Base-by-base conservation (phyloP, 1,140 invertebrate species). In the Babylonia areolata region DNA sequence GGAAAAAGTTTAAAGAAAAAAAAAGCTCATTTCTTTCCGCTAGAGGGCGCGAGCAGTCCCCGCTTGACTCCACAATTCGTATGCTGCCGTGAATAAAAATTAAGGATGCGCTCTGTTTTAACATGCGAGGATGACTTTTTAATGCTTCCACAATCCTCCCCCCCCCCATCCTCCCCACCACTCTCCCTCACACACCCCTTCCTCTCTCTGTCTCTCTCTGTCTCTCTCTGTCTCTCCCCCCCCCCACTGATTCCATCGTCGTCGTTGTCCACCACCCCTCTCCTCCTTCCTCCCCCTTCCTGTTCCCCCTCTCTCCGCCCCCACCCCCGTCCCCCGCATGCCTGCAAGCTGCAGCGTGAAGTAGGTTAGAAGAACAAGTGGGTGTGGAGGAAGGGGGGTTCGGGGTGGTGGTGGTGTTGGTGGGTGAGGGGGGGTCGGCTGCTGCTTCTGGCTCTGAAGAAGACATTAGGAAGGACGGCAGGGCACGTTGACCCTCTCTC, bases 311-410 rank as follows among this genome's bases (percentile, higher is more conserved):
- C 31, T 6, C 71, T 31, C 71, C 71, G 28, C 6, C 71, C 71
- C 33, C 46, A 17, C 2, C 46, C 46, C 35, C 71, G 12, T 35
- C 71, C 12, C 31, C 9, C 33, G 31, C 35, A 20, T 73, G 71
- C 71, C 71, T 37, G 58, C 58, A 23, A 64, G 58, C 35, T 3
- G 5, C 35, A 6, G 75, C 35, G 35, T 77, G 75, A 77, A 77
- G 75, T 77, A 77, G 75, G 75, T 77, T 77, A 77, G 75, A 77
- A 77, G 75, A 77, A 77, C 75, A 77, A 64, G 58, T 28, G 58
- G 58, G 23, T 23, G 58, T 23, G 58, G 23, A 23, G 58, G 58
- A 64, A 23, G 58, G 23, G 58, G 58, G 46, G 46, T 11, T 6
- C 6, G 46, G 46, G 46, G 46, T 51, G 9, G 20, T 51, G 46